phyloP scores from a whole-genome alignment of 1,140 invertebrate genomes.

The Drosophila mojavensis region DNA sequence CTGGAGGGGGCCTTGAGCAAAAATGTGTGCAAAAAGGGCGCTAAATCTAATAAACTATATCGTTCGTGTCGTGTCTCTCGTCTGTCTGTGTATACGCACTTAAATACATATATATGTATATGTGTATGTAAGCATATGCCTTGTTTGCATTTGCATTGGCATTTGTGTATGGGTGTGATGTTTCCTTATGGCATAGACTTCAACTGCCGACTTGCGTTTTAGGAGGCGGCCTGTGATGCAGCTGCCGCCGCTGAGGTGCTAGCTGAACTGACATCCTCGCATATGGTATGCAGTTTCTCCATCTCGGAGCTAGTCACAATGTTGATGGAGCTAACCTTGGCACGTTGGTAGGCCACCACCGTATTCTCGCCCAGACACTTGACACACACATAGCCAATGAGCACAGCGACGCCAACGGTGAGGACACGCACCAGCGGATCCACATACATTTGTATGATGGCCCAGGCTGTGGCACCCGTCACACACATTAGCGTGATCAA shows the following conservation, averaged over 20 bases:
- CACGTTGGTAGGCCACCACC: constrained; percentile 93
- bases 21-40: constrained; percentile 62
- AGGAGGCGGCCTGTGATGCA: constrained; percentile 45
- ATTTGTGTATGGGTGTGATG: constrained; percentile 23
- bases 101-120: neutral
- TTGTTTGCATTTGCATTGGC: constrained; percentile 23
- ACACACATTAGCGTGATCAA: constrained; percentile 91
- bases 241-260: constrained; percentile 61
- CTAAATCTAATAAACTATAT: constrained; percentile 53
- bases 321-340: constrained; percentile 94
- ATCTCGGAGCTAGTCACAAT: constrained; percentile 86
- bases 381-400: constrained; percentile 93
- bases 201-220: constrained; percentile 18
- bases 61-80: constrained; percentile 30
- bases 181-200: constrained; percentile 28
- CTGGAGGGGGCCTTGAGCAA: constrained; percentile 64
- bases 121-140: neutral
- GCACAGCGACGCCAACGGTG: constrained; percentile 90
- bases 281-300: constrained; percentile 82
- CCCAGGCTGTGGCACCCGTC: constrained; percentile 91
- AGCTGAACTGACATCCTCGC: constrained; percentile 72
- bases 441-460: constrained; percentile 91
- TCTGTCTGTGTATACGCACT: neutral
- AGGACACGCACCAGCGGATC: constrained; percentile 91
- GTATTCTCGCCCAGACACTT: constrained; percentile 93